These are phyloP conservation scores for Echinops telfairi DNA, from an alignment of 2,113 vertebrate genomes.

Conservation along the genomic window DNA sequence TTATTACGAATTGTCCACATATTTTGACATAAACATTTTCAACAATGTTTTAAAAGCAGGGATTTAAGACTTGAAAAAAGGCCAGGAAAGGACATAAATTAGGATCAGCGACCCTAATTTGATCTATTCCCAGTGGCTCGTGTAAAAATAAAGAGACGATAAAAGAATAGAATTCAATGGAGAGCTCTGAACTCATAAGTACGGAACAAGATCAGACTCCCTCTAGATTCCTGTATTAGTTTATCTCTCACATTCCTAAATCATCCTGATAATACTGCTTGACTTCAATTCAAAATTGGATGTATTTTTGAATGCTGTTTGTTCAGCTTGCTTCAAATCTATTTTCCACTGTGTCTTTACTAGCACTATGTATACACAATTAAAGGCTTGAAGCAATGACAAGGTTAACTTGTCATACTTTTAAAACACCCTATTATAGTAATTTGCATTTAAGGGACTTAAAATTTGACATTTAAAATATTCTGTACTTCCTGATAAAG, in stretches of 20 bases:
- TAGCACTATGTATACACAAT: not conserved
- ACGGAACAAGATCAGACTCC: not conserved
- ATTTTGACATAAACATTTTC: not conserved
- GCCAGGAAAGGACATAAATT: slow-evolving; percentile 23
- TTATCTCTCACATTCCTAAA: slow-evolving; percentile 4
- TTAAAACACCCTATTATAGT: not conserved
- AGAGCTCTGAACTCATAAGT: not conserved
- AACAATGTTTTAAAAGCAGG: not conserved
- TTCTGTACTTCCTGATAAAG: not conserved
- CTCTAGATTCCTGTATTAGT: not conserved
- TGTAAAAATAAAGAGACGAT: slow-evolving; percentile 5
- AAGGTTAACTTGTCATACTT: slow-evolving; percentile 26
- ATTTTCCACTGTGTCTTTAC: not conserved
- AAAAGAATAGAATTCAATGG: not conserved
- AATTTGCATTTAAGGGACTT: slow-evolving; percentile 30
- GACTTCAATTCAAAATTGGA: not conserved
- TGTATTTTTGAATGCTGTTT: slow-evolving; percentile 1
- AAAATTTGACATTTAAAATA: slow-evolving; percentile 19
- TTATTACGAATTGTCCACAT: not conserved
- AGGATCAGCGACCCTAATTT: slow-evolving; percentile 47
- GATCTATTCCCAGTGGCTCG: not conserved
- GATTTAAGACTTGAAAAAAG: not conserved
- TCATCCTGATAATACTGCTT: not conserved
- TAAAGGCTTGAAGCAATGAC: not conserved
- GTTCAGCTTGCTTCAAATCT: not conserved